Evolutionary conservation across 2,888 invertebrate species (phyloP).

Genomic region (Leptura quadrifasciata): DNA sequence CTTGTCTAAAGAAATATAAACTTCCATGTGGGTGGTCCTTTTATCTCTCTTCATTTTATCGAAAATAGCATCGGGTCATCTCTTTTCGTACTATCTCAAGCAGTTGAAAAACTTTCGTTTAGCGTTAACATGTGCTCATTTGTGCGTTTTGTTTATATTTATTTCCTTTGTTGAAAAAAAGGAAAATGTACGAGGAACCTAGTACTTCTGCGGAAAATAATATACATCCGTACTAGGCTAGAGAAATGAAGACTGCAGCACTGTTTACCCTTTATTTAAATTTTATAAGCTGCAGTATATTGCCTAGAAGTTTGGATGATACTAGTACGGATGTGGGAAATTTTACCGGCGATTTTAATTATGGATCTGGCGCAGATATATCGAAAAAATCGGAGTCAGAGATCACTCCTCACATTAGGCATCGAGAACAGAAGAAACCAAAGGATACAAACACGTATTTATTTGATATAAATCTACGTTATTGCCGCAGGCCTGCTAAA

Average conservation of each 20-base stretch:
- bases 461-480: conserved; percentile 77
- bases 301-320: neutral
- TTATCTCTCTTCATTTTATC: neutral
- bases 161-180: neutral
- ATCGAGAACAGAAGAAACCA: conserved; percentile 56
- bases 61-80: neutral
- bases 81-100: neutral
- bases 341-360: neutral
- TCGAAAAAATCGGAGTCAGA: conserved; percentile 1
- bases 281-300: neutral
- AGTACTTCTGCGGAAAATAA: neutral
- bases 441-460: conserved; percentile 60
- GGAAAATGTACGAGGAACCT: neutral
- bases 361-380: neutral
- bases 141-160: conserved; percentile 9
- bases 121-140: neutral
- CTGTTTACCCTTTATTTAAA: conserved; percentile 9
- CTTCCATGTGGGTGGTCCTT: conserved; percentile 44
- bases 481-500: conserved; percentile 83
- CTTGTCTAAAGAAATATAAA: conserved; percentile 16
- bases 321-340: neutral
- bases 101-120: neutral
- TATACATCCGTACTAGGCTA: neutral
- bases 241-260: conserved; percentile 1
- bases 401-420: conserved; percentile 54